phyloP scores from a whole-genome alignment of 2,888 invertebrate species.

The Microctonus brassicae region DNA sequence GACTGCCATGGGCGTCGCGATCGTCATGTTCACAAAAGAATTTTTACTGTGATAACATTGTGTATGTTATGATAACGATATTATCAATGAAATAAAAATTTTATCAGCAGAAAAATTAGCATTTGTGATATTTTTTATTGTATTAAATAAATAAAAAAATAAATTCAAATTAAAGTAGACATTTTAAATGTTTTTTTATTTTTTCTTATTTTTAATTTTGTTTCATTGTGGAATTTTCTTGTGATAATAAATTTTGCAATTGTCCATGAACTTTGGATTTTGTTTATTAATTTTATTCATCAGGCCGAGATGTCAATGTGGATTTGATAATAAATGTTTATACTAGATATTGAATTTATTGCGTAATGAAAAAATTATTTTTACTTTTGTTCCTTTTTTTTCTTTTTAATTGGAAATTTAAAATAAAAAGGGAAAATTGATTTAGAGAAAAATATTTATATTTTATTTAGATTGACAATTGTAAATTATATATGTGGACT shows the following conservation, averaged over 20 bases:
- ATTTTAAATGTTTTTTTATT: too few species aligned
- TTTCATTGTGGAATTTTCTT: too few species aligned
- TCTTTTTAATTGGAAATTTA: not conserved
- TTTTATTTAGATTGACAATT: constrained; percentile 32
- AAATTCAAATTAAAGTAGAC: too few species aligned
- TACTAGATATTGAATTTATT: too few species aligned
- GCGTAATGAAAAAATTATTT: not conserved
- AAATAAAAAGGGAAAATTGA: not conserved
- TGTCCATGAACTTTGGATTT: not conserved
- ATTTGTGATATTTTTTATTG: too few species aligned
- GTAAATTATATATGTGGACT: constrained; percentile 37
- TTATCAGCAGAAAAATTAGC: not conserved
- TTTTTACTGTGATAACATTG: not conserved
- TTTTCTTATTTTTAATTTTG: too few species aligned
- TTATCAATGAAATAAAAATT: not conserved
- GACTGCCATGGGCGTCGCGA: constrained; percentile 50
- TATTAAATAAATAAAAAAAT: too few species aligned
- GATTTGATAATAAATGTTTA: too few species aligned
- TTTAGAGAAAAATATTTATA: constrained; percentile 15
- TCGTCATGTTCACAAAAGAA: constrained; percentile 14
- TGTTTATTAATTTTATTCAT: not conserved
- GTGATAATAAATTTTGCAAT: not conserved
- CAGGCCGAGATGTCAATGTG: too few species aligned
- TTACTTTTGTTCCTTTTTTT: not conserved
- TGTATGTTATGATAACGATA: not conserved